A percentile compares a stretch with the other conserved stretches of the same genome.
These are phyloP conservation scores for Rhodophaea formosa DNA, from an alignment of 2,888 invertebrate genomes.

Conservation along the genomic window DNA sequence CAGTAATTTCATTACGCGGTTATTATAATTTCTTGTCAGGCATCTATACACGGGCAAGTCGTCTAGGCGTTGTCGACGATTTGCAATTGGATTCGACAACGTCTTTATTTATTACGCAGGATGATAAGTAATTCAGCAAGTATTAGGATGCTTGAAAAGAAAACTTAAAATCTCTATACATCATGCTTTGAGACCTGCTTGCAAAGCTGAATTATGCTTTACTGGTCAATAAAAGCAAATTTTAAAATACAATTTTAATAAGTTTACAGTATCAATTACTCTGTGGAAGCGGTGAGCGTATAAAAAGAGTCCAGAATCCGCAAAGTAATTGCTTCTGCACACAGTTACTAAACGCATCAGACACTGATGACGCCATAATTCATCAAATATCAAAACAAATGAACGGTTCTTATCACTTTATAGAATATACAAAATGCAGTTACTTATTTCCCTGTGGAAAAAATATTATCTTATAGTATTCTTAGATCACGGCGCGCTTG, in stretches of 20 bases:
- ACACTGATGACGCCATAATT: conserved; percentile 76
- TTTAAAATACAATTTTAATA: conserved; percentile 70
- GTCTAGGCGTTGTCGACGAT: conserved; percentile 35
- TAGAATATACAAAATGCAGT: conserved; percentile 83
- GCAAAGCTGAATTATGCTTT: conserved; percentile 69
- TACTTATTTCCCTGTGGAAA: conserved; percentile 82
- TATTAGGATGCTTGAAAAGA: conserved; percentile 74
- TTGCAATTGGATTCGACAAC: conserved; percentile 30
- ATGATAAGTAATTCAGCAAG: conserved; percentile 27
- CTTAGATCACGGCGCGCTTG: conserved; percentile 81
- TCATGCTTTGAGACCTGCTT: conserved; percentile 73
- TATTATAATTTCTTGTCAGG: conserved; percentile 74
- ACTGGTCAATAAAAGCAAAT: conserved; percentile 72
- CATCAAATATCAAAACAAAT: conserved; percentile 80
- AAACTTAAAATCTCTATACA: conserved; percentile 79
- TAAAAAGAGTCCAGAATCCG: conserved; percentile 76
- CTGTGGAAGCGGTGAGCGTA: conserved; percentile 78
- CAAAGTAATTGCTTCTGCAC: conserved; percentile 75
- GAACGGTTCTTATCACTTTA: conserved; percentile 81
- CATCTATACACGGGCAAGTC: conserved; percentile 56
- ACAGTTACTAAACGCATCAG: conserved; percentile 70
- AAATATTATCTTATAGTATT: conserved; percentile 82
- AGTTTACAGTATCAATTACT: conserved; percentile 72
- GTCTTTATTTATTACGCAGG: conserved; percentile 21
- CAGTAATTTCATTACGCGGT: conserved; percentile 81